Conservation (phyloP, 2,888 invertebrate species). For the Chrysina gloriosa region DNA sequence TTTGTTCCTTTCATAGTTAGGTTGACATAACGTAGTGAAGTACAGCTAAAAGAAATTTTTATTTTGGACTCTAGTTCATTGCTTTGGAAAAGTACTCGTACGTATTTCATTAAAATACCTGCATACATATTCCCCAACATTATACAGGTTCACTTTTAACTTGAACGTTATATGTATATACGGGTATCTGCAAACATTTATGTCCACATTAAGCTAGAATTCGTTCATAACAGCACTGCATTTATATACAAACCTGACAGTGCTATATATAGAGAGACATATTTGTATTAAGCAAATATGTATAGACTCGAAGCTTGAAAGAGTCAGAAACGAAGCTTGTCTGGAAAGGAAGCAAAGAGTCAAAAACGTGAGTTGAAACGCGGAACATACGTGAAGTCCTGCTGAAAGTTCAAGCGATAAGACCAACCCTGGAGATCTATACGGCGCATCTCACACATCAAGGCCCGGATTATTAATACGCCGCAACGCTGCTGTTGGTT, state of each 20-base stretch:
- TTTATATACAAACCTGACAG: background rate
- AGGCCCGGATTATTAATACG: conserved; percentile 54
- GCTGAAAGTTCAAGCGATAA: conserved; percentile 3
- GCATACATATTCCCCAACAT: too few relatives aligned
- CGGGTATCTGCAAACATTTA: too few relatives aligned
- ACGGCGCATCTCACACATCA: conserved; percentile 48
- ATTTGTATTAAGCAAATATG: background rate
- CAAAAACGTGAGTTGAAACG: background rate
- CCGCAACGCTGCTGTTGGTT: conserved; percentile 46
- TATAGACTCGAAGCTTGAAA: background rate
- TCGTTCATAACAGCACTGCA: background rate
- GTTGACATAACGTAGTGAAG: too few relatives aligned
- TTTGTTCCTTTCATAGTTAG: too few relatives aligned
- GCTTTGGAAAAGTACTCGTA: too few relatives aligned
- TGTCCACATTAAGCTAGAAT: too few relatives aligned
- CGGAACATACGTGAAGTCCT: background rate
- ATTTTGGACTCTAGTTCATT: too few relatives aligned
- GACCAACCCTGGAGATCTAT: background rate
- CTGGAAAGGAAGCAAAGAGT: background rate
- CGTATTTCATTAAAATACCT: too few relatives aligned
- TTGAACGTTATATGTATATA: too few relatives aligned
- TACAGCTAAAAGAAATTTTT: too few relatives aligned
- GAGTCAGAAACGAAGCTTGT: conserved; percentile 1
- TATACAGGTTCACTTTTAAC: too few relatives aligned
- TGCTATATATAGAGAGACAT: too few relatives aligned